phyloP scores from a whole-genome alignment of 2,113 vertebrate species.

The Percopsis transmontana region DNA sequence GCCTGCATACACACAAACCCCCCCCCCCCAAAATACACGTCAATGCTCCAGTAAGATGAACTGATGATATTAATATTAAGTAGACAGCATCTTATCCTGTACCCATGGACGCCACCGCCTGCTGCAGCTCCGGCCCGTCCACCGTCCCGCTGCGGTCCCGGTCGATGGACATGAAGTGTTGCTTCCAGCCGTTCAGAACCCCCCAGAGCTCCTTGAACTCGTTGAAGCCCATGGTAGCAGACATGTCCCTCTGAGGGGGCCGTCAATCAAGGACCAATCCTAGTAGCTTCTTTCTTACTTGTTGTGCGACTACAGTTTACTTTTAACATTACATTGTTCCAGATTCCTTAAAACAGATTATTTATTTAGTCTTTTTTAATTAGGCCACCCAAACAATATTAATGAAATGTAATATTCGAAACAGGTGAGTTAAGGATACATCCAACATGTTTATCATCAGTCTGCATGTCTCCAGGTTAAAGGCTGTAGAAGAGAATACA shows the following conservation, averaged over 20 bases:
- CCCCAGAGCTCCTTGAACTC: slow-evolving; percentile 93
- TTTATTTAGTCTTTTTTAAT: not conserved
- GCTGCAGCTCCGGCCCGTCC: slow-evolving; percentile 87
- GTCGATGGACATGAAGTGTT: slow-evolving; percentile 86
- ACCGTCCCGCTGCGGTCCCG: slow-evolving; percentile 86
- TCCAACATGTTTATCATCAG: slow-evolving; percentile 97
- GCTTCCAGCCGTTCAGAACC: slow-evolving; percentile 88
- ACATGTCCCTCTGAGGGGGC: slow-evolving; percentile 80
- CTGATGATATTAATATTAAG: not conserved
- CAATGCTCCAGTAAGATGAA: not conserved
- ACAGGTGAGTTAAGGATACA: slow-evolving; percentile 90
- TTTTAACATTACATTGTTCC: not conserved
- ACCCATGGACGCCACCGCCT: slow-evolving; percentile 88
- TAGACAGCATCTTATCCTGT: not conserved
- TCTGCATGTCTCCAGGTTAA: slow-evolving; percentile 92
- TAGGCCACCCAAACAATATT: too few species aligned
- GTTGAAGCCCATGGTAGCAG: slow-evolving; percentile 87
- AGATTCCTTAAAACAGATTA: not conserved
- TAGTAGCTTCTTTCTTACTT: too few species aligned
- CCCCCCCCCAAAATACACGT: not conserved
- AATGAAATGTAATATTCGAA: too few species aligned
- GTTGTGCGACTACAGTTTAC: not conserved
- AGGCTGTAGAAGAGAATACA: slow-evolving; percentile 79
- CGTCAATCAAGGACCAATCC: slow-evolving; percentile 76
- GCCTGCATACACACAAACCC: slow-evolving; percentile 49